Evolutionary conservation across 2,797 vertebrate species (phyloP).

Genomic region (Eospalax fontanierii): DNA sequence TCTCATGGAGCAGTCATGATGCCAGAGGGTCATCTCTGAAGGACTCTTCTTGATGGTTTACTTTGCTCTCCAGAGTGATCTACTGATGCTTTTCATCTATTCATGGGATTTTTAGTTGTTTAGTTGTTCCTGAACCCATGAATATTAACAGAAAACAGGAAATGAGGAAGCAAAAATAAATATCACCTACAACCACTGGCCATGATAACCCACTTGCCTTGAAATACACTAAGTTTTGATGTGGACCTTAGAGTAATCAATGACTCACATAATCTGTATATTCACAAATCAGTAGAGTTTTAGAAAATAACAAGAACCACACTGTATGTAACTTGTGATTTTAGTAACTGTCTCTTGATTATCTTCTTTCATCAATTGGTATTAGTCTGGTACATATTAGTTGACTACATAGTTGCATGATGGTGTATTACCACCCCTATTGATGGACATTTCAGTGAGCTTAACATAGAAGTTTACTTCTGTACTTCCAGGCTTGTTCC

Average conservation of each 20-base stretch:
- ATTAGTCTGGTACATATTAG: neutral
- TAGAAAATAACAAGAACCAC: neutral
- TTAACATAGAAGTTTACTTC: neutral
- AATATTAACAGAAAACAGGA: neutral
- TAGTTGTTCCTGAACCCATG: neutral
- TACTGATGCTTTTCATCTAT: neutral
- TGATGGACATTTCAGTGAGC: neutral
- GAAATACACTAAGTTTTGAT: constrained; percentile 1
- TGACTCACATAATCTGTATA: neutral
- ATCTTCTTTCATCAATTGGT: neutral
- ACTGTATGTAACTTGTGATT: neutral
- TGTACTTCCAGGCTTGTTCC: neutral
- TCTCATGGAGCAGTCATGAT: too few relatives aligned
- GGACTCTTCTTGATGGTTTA: neutral
- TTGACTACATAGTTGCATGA: neutral
- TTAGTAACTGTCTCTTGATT: neutral
- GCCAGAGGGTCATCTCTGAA: neutral
- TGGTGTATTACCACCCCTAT: too few relatives aligned
- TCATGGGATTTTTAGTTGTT: neutral
- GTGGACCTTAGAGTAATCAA: too few relatives aligned
- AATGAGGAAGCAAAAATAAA: neutral
- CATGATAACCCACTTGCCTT: neutral
- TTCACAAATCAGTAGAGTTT: neutral
- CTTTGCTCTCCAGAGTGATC: neutral
- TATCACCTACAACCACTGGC: neutral